These are phyloP conservation scores for Arothron firmamentum DNA, from an alignment of 2,113 vertebrate species.

Conservation along the genomic window DNA sequence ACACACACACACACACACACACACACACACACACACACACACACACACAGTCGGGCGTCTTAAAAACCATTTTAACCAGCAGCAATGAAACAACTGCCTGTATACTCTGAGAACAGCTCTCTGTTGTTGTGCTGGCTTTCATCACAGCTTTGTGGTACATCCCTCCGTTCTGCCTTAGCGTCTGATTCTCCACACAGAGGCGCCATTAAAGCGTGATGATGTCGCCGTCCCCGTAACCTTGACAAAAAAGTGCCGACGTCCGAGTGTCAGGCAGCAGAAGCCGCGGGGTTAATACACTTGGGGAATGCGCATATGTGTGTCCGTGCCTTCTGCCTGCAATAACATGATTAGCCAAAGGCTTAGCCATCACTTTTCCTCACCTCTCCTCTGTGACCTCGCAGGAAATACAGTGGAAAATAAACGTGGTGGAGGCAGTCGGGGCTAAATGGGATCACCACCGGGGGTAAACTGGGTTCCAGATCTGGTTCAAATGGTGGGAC, in stretches of 20 bases:
- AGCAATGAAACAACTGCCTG: too few relatives aligned
- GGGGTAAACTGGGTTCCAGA: constrained; percentile 10
- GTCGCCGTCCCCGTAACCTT: constrained; percentile 51
- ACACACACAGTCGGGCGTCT: too few relatives aligned
- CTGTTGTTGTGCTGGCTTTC: not conserved
- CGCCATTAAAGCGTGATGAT: constrained; percentile 1
- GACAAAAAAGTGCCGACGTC: constrained; percentile 58
- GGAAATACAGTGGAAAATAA: constrained; percentile 7
- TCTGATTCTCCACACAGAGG: constrained; percentile 7
- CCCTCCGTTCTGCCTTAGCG: not conserved
- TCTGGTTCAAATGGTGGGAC: constrained; percentile 51
- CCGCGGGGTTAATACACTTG: constrained; percentile 59
- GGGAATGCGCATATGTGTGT: constrained; percentile 21
- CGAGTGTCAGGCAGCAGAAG: constrained; percentile 42
- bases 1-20: too few relatives aligned
- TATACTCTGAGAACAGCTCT: too few relatives aligned
- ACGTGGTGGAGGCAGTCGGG: not conserved
- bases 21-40: too few relatives aligned
- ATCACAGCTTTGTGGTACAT: not conserved
- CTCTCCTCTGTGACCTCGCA: constrained; percentile 26
- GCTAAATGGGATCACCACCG: constrained; percentile 52
- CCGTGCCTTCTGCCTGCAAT: constrained; percentile 28
- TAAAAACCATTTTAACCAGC: too few relatives aligned
- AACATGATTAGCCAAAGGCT: constrained; percentile 61
- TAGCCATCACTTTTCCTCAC: constrained; percentile 50